Conservation (phyloP, 2,888 invertebrate genomes). For the Microdon myrmicae region DNA sequence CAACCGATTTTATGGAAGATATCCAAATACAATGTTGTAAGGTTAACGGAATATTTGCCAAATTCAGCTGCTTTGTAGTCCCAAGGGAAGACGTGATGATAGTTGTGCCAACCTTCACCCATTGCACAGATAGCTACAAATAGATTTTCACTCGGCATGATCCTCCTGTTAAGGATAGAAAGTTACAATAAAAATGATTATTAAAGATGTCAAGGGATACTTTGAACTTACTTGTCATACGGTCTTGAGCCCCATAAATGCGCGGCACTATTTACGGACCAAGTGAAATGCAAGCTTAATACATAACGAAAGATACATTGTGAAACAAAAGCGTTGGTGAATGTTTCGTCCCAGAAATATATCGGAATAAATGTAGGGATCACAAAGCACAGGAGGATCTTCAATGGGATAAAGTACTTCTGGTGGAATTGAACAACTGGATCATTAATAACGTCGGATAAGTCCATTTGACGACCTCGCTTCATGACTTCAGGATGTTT, state of each 20-base stretch:
- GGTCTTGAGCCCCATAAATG: conserved; percentile 81
- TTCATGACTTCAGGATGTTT: conserved; percentile 87
- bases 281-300: conserved; percentile 82
- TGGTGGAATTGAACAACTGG: conserved; percentile 82
- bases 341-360: conserved; percentile 76
- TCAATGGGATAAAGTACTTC: conserved; percentile 76
- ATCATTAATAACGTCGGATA: conserved; percentile 82
- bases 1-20: conserved; percentile 76
- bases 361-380: conserved; percentile 78
- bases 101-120: conserved; percentile 95
- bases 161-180: conserved; percentile 69
- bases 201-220: background rate
- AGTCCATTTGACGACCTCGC: conserved; percentile 82
- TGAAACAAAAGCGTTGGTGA: conserved; percentile 74
- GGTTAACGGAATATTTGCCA: conserved; percentile 75
- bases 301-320: conserved; percentile 78
- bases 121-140: conserved; percentile 77
- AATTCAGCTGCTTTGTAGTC: conserved; percentile 92
- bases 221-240: conserved; percentile 73
- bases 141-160: conserved; percentile 82
- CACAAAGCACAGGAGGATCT: conserved; percentile 76
- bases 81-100: conserved; percentile 93
- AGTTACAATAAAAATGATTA: conserved; percentile 28
- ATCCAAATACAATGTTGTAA: conserved; percentile 77
- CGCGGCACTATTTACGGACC: conserved; percentile 90